phyloP scores from a whole-genome alignment of 2,888 invertebrate genomes.

The Lasius fuliginosus region DNA sequence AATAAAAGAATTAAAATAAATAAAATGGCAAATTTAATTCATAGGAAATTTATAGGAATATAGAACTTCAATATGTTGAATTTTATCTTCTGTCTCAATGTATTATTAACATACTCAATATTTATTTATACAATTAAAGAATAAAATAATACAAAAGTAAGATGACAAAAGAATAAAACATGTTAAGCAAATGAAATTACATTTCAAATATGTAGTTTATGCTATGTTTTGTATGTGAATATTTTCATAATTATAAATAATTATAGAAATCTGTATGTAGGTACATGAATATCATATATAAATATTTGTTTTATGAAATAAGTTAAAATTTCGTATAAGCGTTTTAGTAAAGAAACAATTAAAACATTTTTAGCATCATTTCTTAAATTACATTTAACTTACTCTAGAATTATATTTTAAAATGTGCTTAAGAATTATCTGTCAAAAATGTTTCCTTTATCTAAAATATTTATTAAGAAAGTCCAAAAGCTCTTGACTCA shows the following conservation, averaged over 20 bases:
- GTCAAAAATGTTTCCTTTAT: not conserved
- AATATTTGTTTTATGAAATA: not conserved
- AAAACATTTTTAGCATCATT: slow-evolving; percentile 16
- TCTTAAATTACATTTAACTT: slow-evolving; percentile 23
- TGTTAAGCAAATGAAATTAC: not conserved
- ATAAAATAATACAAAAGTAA: not conserved
- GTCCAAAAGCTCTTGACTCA: not conserved
- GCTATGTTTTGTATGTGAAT: no score
- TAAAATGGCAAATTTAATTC: not conserved
- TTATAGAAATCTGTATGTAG: no score
- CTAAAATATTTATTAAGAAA: slow-evolving; percentile 19
- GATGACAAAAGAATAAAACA: not conserved
- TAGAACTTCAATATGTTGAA: not conserved
- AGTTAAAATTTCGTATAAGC: not conserved
- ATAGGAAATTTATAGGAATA: not conserved
- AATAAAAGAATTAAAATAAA: no score
- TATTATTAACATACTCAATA: not conserved
- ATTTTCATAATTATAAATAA: no score
- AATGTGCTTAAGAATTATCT: no score
- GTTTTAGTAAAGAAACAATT: not conserved
- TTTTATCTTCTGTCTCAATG: not conserved
- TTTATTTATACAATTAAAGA: not conserved
- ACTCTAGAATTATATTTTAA: not conserved
- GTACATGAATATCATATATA: not conserved
- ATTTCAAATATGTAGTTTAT: not conserved